phyloP scores from a whole-genome alignment of 1,140 invertebrate genomes.

The Drosophila truncata region DNA sequence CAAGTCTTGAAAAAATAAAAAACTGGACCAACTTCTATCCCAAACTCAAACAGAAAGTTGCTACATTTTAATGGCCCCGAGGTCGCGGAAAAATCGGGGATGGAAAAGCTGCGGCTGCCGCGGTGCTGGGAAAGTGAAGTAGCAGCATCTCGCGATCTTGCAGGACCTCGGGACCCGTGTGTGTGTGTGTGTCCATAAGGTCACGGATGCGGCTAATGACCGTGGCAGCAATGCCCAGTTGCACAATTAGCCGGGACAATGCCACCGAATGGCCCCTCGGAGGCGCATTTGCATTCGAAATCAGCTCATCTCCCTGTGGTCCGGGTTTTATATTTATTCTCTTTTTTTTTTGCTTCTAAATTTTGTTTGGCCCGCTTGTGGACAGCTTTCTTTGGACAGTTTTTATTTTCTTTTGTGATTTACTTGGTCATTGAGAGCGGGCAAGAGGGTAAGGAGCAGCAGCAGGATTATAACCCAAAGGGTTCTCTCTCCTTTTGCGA shows the following conservation, averaged over 20 bases:
- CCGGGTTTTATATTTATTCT: constrained; percentile 10
- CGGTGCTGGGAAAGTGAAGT: constrained; percentile 47
- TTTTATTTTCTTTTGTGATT: constrained; percentile 83
- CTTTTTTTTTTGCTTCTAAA: constrained; percentile 10
- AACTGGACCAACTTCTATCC: constrained; percentile 61
- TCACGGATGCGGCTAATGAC: constrained; percentile 78
- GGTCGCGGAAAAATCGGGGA: constrained; percentile 39
- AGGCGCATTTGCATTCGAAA: constrained; percentile 75
- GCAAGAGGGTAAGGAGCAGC: constrained; percentile 23
- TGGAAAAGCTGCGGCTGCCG: constrained; percentile 27
- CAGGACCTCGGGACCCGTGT: constrained; percentile 7
- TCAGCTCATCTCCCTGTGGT: constrained; percentile 55
- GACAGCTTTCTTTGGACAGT: constrained; percentile 76
- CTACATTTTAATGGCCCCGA: constrained; percentile 52
- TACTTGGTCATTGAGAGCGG: constrained; percentile 68
- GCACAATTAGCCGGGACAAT: constrained; percentile 71
- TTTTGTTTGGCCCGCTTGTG: constrained; percentile 67
- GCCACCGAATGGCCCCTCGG: constrained; percentile 72
- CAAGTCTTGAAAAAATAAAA: constrained; percentile 18
- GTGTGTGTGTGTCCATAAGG: constrained; percentile 48
- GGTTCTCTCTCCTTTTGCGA: constrained; percentile 26
- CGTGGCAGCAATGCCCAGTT: constrained; percentile 66
- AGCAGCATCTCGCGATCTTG: constrained; percentile 48
- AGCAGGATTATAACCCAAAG: constrained; percentile 38
- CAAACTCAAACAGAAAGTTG: constrained; percentile 50